Evolutionary conservation across 2,888 invertebrate species (phyloP).

Genomic region (Erebia palarica): DNA sequence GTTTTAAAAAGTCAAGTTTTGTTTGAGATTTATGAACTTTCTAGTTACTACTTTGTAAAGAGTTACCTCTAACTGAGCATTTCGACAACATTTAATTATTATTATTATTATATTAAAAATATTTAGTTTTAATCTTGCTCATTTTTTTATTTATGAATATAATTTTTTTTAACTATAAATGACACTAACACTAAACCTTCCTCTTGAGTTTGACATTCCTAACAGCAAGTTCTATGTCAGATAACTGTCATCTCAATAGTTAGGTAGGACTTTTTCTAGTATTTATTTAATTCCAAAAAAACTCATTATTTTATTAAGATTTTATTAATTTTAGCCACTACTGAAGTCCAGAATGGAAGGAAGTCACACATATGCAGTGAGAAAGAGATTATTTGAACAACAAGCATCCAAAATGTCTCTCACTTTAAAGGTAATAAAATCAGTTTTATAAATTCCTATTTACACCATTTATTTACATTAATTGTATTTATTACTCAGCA

Average conservation of each 20-base stretch:
- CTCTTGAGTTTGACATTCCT: slow-evolving; percentile 26
- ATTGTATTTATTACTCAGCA: neutral
- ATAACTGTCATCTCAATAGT: slow-evolving; percentile 33
- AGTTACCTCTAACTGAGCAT: no score
- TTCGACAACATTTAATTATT: no score
- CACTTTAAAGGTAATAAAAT: slow-evolving; percentile 29
- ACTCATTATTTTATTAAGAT: slow-evolving; percentile 15
- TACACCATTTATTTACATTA: slow-evolving; percentile 6
- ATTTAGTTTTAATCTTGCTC: no score
- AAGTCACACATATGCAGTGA: neutral
- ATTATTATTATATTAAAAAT: no score
- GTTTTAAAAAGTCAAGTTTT: no score
- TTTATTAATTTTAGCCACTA: slow-evolving; percentile 29
- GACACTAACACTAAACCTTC: slow-evolving; percentile 18
- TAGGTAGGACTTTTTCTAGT: slow-evolving; percentile 26
- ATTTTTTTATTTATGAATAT: no score
- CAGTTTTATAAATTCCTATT: slow-evolving; percentile 11
- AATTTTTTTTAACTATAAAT: slow-evolving; percentile 17
- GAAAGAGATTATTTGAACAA: slow-evolving; percentile 1
- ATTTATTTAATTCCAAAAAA: slow-evolving; percentile 15
- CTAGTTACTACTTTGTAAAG: no score
- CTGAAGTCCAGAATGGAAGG: slow-evolving; percentile 23
- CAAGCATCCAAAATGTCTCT: slow-evolving; percentile 12
- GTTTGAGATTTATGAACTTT: no score
- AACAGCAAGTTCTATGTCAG: slow-evolving; percentile 33